Evolutionary conservation across 2,113 vertebrate genomes (phyloP), one percentile per base, ranked within the genome.

Genomic region (Chloroceryle aenea): DNA sequence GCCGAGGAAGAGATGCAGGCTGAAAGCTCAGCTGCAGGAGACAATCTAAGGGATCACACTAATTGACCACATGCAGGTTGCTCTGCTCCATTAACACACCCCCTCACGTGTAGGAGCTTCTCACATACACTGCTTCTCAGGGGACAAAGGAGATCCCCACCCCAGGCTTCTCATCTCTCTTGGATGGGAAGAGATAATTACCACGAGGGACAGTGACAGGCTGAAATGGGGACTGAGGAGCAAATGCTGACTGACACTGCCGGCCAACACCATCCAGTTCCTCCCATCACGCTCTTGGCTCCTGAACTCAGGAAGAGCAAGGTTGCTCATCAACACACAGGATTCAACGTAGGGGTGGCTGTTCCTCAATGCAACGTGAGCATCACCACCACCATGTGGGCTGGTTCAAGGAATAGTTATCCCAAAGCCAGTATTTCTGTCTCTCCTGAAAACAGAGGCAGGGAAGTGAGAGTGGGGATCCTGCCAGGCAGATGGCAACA

Each of bases 271-370:
- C 32, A 45, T 22, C 61, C 45, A 26, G 1, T 3, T 75, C 56
- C 25, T 43, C 71, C 29, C 18, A 38, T 23, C 30, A 38, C 2
- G 0, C 9, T 23, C 67, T 40, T 58, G 30, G 23, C 42, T 86
- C 47, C 62, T 23, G 5, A 79, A 20, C 7, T 21, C 5, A 8
- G n/a, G 56, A 71, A 71, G 19, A 62, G 19, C 27, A 66, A 74
- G 36, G 64, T 27, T 80, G 30, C 38, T 66, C 43, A 64, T 15
- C 0, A 0, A 32, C 36, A 21, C 23, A 40, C 1, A 2, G 47
- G 36, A 53, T 74, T 67, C 4, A 3, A 21, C 3, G 2, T 10
- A 78, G 22, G 26, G 17, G 13, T 55, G n/a, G 42, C 40, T 91
- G n/a, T 21, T 66, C 68, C 66, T 61, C 27, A 66, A 5, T 0